Base-by-base conservation (phyloP, 2,797 vertebrate species). In the Scomberomorus guttatus region DNA sequence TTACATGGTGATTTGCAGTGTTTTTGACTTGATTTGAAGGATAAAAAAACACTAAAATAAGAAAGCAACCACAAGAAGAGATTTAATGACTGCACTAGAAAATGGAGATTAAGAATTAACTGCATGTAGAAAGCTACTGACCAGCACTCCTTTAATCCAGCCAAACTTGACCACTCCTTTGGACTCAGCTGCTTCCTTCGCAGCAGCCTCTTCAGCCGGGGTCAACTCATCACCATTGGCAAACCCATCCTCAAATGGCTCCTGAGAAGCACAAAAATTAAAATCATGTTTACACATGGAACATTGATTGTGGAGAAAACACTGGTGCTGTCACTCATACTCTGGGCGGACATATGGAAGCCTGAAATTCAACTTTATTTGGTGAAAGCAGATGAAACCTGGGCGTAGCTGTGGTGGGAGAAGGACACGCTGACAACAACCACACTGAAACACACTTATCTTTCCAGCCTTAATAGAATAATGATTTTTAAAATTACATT, bases 111-210 rank as follows among this genome's bases (percentile, higher is more conserved):
- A 15, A 27, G 39, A 44, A 10, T 8, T 0, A 48, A 15, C 11
- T 4, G 34, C 3, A n/a, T 24, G 44, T 22, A 14, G 42, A 63
- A 60, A 18, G 20, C 22, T 7, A 89, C 97, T 96, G 90, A 99
- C 98, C 96, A 99, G 87, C 46, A 99, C 98, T 48, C 98, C 98
- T 90, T 99, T 99, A 66, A 99, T 96, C 98, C 98, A 99, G 48
- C 98, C 98, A 61, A 99, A 99, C 85, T 99, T 99, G 71, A 99
- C 97, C 44, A 97, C 96, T 0, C 98, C 98, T 95, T 98, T 99
- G 71, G 96, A 95, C 13, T 99, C 98, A 0, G 95, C 93, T 6
- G 95, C 82, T 0, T 99, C 98, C 32, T 97, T 96, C 7, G 95
- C 95, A 29, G 96, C 94, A n/a, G 96, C 95, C 83, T 99, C 98